phyloP scores from a whole-genome alignment of 2,888 invertebrate genomes.

The Odiellus spinosus region DNA sequence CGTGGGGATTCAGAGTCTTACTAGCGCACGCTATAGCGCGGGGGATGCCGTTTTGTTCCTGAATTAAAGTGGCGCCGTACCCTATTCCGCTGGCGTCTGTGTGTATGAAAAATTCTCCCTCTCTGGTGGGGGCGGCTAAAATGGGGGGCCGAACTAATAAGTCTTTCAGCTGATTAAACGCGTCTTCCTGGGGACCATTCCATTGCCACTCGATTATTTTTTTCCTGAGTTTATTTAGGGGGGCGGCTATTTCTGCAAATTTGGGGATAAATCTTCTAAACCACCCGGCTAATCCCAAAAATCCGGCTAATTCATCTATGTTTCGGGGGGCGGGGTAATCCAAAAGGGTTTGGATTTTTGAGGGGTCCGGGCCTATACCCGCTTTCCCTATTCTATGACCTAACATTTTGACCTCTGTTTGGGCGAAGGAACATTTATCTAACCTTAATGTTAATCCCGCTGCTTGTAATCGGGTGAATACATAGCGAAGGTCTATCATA shows the following conservation, averaged over 20 bases:
- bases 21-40: slow-evolving; percentile 19
- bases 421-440: slow-evolving; percentile 18
- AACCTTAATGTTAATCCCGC: slow-evolving; percentile 17
- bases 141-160: slow-evolving; percentile 12
- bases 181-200: neutral
- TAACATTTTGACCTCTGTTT: slow-evolving; percentile 7
- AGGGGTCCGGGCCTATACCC: slow-evolving; percentile 4
- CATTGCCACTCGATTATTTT: slow-evolving; percentile 7
- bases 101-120: slow-evolving; percentile 16
- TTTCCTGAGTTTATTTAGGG: slow-evolving; percentile 5
- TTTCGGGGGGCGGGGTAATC: slow-evolving; percentile 12
- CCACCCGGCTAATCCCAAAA: neutral
- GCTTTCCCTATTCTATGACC: slow-evolving; percentile 8
- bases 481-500: slow-evolving; percentile 7
- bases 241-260: slow-evolving; percentile 2
- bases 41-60: slow-evolving; percentile 16
- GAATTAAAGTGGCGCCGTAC: slow-evolving; percentile 22
- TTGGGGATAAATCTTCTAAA: slow-evolving; percentile 6
- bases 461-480: slow-evolving; percentile 15
- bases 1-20: no score
- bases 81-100: slow-evolving; percentile 21
- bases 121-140: slow-evolving; percentile 16
- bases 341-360: neutral
- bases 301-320: neutral
- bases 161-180: slow-evolving; percentile 8